Conservation (phyloP, 2,113 vertebrate species). For the Todiramphus chloris region DNA sequence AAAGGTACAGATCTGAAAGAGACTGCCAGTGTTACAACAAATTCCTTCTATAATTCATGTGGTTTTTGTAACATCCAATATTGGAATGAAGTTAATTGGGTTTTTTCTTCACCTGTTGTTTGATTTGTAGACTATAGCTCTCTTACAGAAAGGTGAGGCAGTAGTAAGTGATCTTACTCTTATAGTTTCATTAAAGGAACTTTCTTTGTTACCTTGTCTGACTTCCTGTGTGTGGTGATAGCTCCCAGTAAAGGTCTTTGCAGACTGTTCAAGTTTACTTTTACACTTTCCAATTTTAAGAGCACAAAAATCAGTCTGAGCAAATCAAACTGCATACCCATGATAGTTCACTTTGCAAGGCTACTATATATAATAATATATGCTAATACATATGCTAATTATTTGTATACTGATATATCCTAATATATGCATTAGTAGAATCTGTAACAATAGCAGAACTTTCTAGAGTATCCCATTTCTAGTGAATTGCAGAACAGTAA, state of each 20-base stretch:
- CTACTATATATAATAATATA: not conserved
- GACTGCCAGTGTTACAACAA: not conserved
- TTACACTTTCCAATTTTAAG: not conserved
- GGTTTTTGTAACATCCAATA: not conserved
- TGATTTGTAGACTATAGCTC: not conserved
- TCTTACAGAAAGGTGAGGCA: not conserved
- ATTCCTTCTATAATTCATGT: not conserved
- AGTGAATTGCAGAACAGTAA: not conserved
- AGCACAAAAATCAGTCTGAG: not conserved
- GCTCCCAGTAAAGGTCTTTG: not conserved
- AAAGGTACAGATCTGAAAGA: not conserved
- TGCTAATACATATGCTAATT: not conserved
- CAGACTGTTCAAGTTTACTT: not conserved
- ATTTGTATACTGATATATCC: not conserved
- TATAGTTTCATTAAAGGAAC: not conserved
- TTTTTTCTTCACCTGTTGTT: accelerated
- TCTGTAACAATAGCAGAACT: not conserved
- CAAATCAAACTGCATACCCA: not conserved
- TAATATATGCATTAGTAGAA: not conserved
- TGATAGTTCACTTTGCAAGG: not conserved
- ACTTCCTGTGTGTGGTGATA: not conserved
- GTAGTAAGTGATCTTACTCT: not conserved
- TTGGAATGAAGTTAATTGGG: not conserved
- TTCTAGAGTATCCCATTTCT: not conserved
- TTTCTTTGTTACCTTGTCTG: not conserved